phyloP scores from a whole-genome alignment of 2,888 invertebrate species.

The Rhynchonema sp. region DNA sequence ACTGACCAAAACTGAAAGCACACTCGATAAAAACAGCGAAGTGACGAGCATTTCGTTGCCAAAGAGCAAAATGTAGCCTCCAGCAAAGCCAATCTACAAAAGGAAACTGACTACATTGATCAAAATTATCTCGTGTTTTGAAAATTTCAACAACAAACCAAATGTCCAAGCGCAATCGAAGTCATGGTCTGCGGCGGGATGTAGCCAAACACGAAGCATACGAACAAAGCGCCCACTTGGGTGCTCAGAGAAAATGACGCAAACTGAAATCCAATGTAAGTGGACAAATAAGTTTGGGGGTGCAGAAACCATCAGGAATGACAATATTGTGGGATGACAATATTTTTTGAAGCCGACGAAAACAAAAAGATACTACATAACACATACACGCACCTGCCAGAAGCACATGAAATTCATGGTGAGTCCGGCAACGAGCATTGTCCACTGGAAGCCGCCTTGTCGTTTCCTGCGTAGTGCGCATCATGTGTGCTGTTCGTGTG shows the following conservation, averaged over 20 bases:
- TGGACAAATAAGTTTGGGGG: too few relatives aligned
- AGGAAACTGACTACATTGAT: background rate
- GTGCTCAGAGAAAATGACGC: constrained; percentile 60
- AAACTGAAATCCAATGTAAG: constrained; percentile 61
- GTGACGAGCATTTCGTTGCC: constrained; percentile 41
- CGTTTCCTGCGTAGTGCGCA: too few relatives aligned
- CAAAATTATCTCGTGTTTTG: background rate
- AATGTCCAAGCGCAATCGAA: constrained; percentile 32
- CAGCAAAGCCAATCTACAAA: constrained; percentile 32
- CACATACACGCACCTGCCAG: constrained; percentile 34
- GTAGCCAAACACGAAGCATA: constrained; percentile 41
- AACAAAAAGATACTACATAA: too few relatives aligned
- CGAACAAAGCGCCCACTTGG: constrained; percentile 50
- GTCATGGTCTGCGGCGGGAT: constrained; percentile 27
- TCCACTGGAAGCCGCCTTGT: constrained; percentile 10
- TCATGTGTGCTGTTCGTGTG: too few relatives aligned
- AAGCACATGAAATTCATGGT: constrained; percentile 33
- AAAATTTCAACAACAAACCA: constrained; percentile 20
- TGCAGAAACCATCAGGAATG: too few relatives aligned
- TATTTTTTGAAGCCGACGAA: background rate
- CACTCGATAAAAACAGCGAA: constrained; percentile 35
- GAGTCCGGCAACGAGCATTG: constrained; percentile 21
- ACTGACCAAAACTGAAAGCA: constrained; percentile 26
- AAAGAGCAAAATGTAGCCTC: constrained; percentile 36
- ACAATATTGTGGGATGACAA: too few relatives aligned